phyloP scores from a whole-genome alignment of 2,888 invertebrate genomes.

The Eurytoma adleriae region DNA sequence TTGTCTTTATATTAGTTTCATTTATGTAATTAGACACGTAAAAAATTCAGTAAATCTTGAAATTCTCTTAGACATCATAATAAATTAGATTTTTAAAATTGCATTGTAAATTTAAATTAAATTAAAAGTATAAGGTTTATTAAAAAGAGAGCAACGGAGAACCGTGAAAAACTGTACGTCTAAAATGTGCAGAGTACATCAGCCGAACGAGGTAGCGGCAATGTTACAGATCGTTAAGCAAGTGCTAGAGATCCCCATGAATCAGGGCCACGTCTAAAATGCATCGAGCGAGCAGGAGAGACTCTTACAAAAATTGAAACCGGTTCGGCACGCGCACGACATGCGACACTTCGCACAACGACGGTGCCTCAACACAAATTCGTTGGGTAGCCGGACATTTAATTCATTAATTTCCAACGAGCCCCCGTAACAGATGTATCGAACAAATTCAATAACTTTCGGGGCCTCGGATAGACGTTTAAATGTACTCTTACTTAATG shows the following conservation, averaged over 20 bases:
- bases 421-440: constrained; percentile 2
- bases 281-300: constrained; percentile 53
- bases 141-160: too few species aligned
- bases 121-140: too few species aligned
- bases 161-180: too few species aligned
- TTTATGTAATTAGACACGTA: too few species aligned
- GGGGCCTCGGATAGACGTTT: background rate
- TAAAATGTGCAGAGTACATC: too few species aligned
- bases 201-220: constrained; percentile 66
- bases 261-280: constrained; percentile 65
- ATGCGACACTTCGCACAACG: constrained; percentile 22
- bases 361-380: background rate
- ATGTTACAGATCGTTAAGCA: constrained; percentile 74
- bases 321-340: constrained; percentile 65
- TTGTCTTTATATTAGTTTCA: too few species aligned
- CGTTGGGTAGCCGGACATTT: constrained; percentile 12
- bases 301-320: constrained; percentile 60
- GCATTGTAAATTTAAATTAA: too few species aligned
- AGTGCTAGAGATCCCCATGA: constrained; percentile 68
- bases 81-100: too few species aligned
- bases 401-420: constrained; percentile 29
- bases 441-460: background rate
- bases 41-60: too few species aligned
- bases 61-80: too few species aligned
- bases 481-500: too few species aligned